Percentiles rank a stretch among this genome's conserved stretches.
Conservation (phyloP, 2,797 vertebrate genomes). For the Rhinoraja longicauda region DNA sequence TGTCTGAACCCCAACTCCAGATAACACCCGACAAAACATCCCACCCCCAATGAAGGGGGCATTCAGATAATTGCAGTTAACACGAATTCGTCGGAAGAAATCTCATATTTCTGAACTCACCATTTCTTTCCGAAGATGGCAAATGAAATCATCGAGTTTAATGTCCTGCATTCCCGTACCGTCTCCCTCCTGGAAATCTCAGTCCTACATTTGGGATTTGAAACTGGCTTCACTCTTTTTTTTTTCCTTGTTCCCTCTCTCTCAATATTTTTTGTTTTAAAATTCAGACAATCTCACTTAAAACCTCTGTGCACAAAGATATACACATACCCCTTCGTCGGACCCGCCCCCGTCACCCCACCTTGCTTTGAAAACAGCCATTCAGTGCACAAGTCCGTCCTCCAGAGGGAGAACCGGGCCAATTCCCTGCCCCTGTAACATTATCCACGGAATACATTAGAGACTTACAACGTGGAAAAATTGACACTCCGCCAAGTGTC, state of each 20-base stretch:
- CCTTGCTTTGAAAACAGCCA: not conserved
- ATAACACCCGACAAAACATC: not conserved
- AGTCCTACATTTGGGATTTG: not conserved
- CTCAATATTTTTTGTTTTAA: not conserved
- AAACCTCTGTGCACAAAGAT: not conserved
- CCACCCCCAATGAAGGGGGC: not conserved
- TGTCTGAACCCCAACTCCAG: not conserved
- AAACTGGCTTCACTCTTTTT: not conserved
- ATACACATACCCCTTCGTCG: not conserved
- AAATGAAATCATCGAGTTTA: constrained; percentile 36
- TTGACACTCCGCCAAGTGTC: constrained; percentile 10
- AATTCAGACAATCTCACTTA: not conserved
- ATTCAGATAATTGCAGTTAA: not conserved
- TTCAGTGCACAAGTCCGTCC: not conserved
- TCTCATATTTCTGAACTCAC: not conserved
- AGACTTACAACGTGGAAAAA: constrained; percentile 4
- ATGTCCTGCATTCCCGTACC: constrained; percentile 13
- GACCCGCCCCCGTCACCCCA: not conserved
- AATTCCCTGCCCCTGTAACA: not conserved
- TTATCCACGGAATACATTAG: not conserved
- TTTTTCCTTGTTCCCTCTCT: not conserved
- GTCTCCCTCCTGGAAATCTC: not conserved
- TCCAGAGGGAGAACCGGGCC: not conserved
- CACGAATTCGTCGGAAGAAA: not conserved
- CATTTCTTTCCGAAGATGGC: constrained; percentile 35